Evolutionary conservation across 2,113 vertebrate genomes (phyloP).

Genomic region (Tonatia bakeri): DNA sequence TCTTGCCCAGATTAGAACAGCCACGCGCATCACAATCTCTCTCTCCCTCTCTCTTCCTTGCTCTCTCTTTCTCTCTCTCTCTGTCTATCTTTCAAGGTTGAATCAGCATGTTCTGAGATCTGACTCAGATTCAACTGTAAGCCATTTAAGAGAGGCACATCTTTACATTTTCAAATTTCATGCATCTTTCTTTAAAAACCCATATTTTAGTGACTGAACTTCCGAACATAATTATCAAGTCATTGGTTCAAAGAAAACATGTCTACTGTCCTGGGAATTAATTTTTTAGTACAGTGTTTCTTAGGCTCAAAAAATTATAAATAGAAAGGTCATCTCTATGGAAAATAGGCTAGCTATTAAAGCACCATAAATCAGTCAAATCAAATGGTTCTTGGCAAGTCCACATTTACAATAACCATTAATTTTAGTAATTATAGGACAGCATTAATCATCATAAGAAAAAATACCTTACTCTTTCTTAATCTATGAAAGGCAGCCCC

Average conservation of each 20-base stretch:
- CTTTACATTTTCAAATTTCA: background rate
- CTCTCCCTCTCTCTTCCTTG: background rate
- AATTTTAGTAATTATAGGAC: background rate
- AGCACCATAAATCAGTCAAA: background rate
- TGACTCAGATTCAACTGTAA: background rate
- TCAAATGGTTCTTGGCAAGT: background rate
- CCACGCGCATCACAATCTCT: background rate
- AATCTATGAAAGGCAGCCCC: background rate
- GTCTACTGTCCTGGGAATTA: background rate
- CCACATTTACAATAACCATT: background rate
- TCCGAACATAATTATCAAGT: background rate
- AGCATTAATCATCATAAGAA: background rate
- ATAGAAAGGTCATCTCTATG: background rate
- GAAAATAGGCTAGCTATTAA: background rate
- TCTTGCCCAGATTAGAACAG: background rate
- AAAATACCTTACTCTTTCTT: background rate
- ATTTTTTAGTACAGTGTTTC: background rate
- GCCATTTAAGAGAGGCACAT: background rate
- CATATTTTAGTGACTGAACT: background rate
- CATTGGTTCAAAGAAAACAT: background rate
- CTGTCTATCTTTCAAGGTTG: background rate
- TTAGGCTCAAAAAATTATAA: background rate
- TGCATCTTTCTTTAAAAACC: background rate
- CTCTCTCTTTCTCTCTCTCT: too few relatives aligned
- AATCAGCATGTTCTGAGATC: background rate